Percentiles rank a stretch among this genome's conserved stretches.
These are phyloP conservation scores for Magallana ariakensis DNA, from an alignment of 1,140 invertebrate species.

Conservation along the genomic window DNA sequence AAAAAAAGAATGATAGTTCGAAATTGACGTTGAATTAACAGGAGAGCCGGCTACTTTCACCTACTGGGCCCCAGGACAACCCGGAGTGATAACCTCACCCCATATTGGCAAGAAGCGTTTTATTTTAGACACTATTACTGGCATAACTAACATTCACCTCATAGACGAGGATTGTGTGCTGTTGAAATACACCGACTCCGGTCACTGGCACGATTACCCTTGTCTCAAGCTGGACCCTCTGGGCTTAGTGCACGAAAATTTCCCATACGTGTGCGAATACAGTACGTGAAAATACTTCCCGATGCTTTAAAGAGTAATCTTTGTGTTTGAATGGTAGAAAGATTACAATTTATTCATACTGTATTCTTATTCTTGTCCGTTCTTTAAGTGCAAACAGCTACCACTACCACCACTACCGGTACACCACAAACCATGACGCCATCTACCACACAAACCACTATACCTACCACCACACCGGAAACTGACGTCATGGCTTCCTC, in stretches of 20 bases:
- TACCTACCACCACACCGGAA: neutral
- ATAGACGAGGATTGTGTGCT: constrained; percentile 42
- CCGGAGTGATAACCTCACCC: constrained; percentile 10
- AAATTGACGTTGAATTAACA: too few species aligned
- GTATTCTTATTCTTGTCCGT: neutral
- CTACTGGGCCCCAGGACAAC: constrained; percentile 47
- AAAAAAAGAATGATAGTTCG: too few species aligned
- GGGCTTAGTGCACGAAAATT: constrained; percentile 34
- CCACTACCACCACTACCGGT: too few species aligned
- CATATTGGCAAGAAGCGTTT: neutral
- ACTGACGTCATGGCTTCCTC: neutral
- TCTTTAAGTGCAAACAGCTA: neutral
- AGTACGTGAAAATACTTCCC: neutral
- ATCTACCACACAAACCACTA: neutral
- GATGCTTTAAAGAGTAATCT: too few species aligned
- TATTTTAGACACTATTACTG: neutral
- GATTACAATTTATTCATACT: neutral
- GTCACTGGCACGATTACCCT: constrained; percentile 52
- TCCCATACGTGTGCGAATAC: constrained; percentile 45
- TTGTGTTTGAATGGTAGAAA: neutral
- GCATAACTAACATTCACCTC: neutral
- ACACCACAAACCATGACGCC: constrained; percentile 3
- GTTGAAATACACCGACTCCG: constrained; percentile 47
- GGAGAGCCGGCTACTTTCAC: constrained; percentile 26
- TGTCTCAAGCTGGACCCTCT: constrained; percentile 22